Conservation (phyloP, 2,888 invertebrate species). For the Parnassius apollo region DNA sequence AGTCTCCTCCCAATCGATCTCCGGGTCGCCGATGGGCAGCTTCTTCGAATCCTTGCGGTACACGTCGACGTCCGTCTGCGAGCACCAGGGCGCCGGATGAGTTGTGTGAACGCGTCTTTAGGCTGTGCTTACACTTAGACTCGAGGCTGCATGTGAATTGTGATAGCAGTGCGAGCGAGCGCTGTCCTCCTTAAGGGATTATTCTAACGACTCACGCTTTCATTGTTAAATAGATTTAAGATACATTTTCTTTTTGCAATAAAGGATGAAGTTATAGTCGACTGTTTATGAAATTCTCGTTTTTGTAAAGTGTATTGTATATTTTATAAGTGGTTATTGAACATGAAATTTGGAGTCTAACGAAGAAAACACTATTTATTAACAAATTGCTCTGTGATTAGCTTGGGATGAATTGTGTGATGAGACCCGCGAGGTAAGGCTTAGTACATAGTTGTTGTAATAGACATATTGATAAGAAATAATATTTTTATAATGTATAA, state of each 20-base stretch:
- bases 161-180: conserved; percentile 38
- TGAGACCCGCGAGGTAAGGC: conserved; percentile 32
- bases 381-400: conserved; percentile 71
- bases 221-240: conserved; percentile 60
- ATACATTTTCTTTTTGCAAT: conserved; percentile 51
- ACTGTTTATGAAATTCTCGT: conserved; percentile 60
- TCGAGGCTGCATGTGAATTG: conserved; percentile 40
- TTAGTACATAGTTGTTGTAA: conserved; percentile 52
- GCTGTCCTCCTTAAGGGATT: conserved; percentile 42
- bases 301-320: conserved; percentile 71
- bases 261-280: conserved; percentile 54
- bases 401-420: conserved; percentile 40
- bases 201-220: conserved; percentile 56
- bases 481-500: conserved; percentile 78
- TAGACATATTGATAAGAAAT: conserved; percentile 66
- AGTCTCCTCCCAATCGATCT: conserved; percentile 99
- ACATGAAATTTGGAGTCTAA: conserved; percentile 59
- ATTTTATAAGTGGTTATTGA: conserved; percentile 72
- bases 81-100: conserved; percentile 38
- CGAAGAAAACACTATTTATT: conserved; percentile 64
- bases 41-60: conserved; percentile 98
- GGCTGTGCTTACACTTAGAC: conserved; percentile 39
- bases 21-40: conserved; percentile 96
- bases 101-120: conserved; percentile 17
- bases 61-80: conserved; percentile 96